phyloP scores from a whole-genome alignment of 2,113 vertebrate species.

The Atlantisia rogersi region DNA sequence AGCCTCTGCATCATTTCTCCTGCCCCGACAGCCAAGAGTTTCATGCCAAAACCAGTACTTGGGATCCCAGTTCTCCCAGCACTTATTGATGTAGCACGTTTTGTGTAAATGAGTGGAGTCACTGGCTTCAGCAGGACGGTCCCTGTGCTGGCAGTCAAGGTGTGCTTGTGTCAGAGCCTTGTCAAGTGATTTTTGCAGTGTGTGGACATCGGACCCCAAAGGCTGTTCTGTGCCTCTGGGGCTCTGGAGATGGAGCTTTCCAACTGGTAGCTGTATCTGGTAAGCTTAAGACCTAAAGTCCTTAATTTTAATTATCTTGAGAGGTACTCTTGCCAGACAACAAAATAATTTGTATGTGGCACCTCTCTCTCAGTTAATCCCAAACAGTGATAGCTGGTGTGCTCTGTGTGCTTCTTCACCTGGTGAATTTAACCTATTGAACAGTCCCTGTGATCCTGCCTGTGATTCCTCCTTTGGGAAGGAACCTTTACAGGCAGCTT shows the following conservation, averaged over 20 bases:
- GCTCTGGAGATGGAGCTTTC: not conserved
- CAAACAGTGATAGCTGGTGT: not conserved
- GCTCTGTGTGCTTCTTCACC: not conserved
- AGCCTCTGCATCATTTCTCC: not conserved
- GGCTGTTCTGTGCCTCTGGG: fast-evolving
- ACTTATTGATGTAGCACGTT: not conserved
- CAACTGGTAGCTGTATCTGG: not conserved
- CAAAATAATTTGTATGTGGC: not conserved
- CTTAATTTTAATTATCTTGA: not conserved
- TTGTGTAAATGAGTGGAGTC: not conserved
- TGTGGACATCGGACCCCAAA: not conserved
- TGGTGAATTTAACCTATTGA: not conserved
- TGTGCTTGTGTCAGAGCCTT: not conserved
- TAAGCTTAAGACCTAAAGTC: not conserved
- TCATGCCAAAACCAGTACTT: not conserved
- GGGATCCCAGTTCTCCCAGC: not conserved
- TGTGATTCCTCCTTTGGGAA: not conserved
- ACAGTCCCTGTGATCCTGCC: not conserved
- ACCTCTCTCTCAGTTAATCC: not conserved
- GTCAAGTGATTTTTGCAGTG: not conserved
- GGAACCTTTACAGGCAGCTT: not conserved
- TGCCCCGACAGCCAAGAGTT: not conserved
- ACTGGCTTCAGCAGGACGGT: not conserved
- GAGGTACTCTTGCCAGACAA: not conserved
- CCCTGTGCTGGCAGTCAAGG: not conserved